These are phyloP conservation scores for Battus philenor DNA, from an alignment of 1,140 invertebrate species.

Conservation along the genomic window DNA sequence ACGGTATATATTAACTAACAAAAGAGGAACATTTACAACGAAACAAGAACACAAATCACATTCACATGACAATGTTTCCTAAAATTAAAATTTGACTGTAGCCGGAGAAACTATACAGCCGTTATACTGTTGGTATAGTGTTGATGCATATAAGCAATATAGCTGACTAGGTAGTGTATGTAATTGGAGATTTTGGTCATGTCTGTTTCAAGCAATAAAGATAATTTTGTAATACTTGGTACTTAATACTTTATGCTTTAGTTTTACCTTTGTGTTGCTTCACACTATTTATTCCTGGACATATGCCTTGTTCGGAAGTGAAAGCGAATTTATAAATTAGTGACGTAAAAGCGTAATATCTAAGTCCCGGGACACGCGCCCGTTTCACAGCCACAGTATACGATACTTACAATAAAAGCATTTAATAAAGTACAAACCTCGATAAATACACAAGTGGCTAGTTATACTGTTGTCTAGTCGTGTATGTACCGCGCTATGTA, in stretches of 20 bases:
- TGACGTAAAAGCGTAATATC: constrained; percentile 67
- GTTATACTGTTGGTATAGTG: not conserved
- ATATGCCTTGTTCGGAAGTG: not conserved
- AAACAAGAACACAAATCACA: constrained; percentile 36
- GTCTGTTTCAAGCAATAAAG: constrained; percentile 40
- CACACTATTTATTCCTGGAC: not conserved
- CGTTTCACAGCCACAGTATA: constrained; percentile 70
- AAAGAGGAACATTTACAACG: constrained; percentile 39
- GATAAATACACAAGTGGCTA: constrained; percentile 43
- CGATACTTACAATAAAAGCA: constrained; percentile 79
- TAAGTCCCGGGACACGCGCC: constrained; percentile 51
- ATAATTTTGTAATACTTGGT: constrained; percentile 19
- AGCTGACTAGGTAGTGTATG: constrained; percentile 47
- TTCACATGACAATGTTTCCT: constrained; percentile 28
- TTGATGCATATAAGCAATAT: constrained; percentile 26
- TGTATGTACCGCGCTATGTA: constrained; percentile 38
- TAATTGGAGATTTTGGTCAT: constrained; percentile 32
- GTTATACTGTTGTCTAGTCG: constrained; percentile 37
- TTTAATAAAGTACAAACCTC: constrained; percentile 59
- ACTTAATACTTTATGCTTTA: constrained; percentile 9
- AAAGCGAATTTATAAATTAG: constrained; percentile 56
- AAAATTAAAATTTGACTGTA: constrained; percentile 20
- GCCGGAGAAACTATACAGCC: constrained; percentile 15
- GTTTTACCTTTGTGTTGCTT: constrained; percentile 17
- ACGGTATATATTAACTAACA: constrained; percentile 29